Base-by-base conservation (phyloP, 2,797 vertebrate genomes). In the Distichodus sexfasciatus region DNA sequence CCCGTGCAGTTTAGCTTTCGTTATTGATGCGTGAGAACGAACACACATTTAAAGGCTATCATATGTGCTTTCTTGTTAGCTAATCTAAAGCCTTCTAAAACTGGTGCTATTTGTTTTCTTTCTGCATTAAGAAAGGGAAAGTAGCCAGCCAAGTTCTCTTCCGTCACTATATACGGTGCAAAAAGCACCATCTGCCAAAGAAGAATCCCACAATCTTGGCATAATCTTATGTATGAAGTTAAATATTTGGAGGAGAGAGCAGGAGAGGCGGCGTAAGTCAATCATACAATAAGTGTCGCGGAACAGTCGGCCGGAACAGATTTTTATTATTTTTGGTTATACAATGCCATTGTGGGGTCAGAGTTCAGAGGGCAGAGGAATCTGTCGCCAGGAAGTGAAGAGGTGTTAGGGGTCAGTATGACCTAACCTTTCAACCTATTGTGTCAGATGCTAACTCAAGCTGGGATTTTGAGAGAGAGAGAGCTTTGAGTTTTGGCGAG, bases 271-370 rank as follows among this genome's bases (percentile, higher is more conserved):
- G n/a, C 74, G 68, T 24, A n/a, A 75, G 28, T 55, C 75, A 66
- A 1, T 1, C 72, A 76, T 76, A 61, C 61, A 72, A 65, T 64
- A 67, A 33, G 50, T 72, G 23, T 36, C 48, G n/a, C 59, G 41
- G 80, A 76, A 82, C 81, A 71, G 71, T 77, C 63, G 54, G 74
- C 74, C 64, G 38, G 76, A 88, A 82, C 85, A 78, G 82, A 81
- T 90, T 89, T n/a, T 90, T 81, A 87, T 89, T 89, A 88, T 90
- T 88, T 90, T 85, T 85, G 74, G 79, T 77, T 31, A 75, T 79
- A 89, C 85, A 91, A 90, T 88, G 86, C 76, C 76, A 65, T n/a
- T n/a, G 50, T 61, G 63, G 75, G 89, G 90, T 91, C 69, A 91
- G 74, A 87, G 91, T 88, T 90, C 87, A 83, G 72, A 74, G 66